Evolutionary conservation across 2,888 invertebrate species (phyloP), one percentile per base, ranked within the genome.

Genomic region (Melolontha melolontha): DNA sequence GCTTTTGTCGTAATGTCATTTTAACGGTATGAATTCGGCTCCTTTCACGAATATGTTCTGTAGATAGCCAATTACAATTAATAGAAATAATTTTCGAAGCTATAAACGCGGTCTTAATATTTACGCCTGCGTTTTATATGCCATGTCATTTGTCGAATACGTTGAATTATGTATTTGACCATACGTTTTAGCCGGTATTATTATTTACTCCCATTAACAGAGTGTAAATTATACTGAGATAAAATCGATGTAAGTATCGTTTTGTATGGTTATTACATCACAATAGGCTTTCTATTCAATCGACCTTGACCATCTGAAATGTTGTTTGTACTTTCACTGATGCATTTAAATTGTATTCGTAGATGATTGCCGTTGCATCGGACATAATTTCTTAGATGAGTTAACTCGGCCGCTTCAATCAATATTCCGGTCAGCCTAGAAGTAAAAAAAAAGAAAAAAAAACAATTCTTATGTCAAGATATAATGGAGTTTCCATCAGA

Each of bases 231-330:
- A n/a, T n/a, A n/a, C n/a, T 51, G 29, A 22, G 12, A 51, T 29
- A 5, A 29, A 51, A 51, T 22, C 27, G 12, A n/a, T 51, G 41
- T 55, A n/a, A 55, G 14, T 17, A 40, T 17, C 17, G 22, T 22
- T 49, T 47, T 49, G 22, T 16, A 17, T 22, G 22, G 22, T 11
- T 49, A 49, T 57, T 57, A 57, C 42, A 42, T 57, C 41, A 57
- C 55, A 57, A 57, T 57, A 42, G 55, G 55, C 42, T 57, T 57
- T 57, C 41, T 42, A 42, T 41, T 57, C n/a, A 17, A 42, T n/a
- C 22, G 42, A 57, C 55, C 55, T 57, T 57, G 55, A 57, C 55
- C 55, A 42, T 57, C 41, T 42, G 41, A 49, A 49, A 49, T n/a
- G 11, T 11, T 10, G 17, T 1, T n/a, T 17, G 7, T 57, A 41